Evolutionary conservation across 1,140 invertebrate genomes (phyloP).

Genomic region (Hyles euphorbiae): DNA sequence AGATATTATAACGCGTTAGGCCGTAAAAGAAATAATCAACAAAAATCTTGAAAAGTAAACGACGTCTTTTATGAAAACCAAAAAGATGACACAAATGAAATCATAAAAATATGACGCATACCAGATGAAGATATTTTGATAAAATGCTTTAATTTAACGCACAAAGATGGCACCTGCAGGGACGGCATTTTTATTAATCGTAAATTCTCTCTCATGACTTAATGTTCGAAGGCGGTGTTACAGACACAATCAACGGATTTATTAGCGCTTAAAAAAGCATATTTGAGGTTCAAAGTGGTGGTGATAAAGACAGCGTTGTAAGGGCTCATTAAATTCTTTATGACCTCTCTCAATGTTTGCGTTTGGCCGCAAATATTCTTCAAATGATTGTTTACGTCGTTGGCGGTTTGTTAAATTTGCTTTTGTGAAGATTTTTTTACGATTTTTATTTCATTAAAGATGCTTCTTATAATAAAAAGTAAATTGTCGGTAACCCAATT

Average conservation of each 20-base stretch:
- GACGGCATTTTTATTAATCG: slow-evolving; percentile 30
- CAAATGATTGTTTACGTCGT: too few species aligned
- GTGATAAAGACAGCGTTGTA: slow-evolving; percentile 6
- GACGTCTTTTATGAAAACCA: too few species aligned
- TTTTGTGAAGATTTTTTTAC: too few species aligned
- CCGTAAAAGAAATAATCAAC: too few species aligned
- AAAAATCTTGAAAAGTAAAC: too few species aligned
- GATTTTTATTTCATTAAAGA: too few species aligned
- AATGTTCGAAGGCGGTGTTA: slow-evolving; percentile 14
- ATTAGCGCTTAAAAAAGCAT: slow-evolving; percentile 17
- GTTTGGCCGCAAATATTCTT: slow-evolving; percentile 3
- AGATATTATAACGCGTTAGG: too few species aligned
- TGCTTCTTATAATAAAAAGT: too few species aligned
- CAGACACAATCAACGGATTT: slow-evolving; percentile 24
- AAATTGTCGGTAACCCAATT: too few species aligned
- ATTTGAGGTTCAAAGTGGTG: neutral
- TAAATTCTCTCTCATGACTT: slow-evolving; percentile 34
- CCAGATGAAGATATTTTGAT: neutral
- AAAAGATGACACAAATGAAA: too few species aligned
- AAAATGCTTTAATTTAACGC: slow-evolving; percentile 4
- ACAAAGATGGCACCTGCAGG: slow-evolving; percentile 2
- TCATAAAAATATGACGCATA: neutral
- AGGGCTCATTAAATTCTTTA: slow-evolving; percentile 4
- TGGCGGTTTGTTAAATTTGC: too few species aligned
- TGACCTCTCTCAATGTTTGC: slow-evolving; percentile 4